Evolutionary conservation across 2,113 vertebrate genomes (phyloP).

Genomic region (Stomatorhinus ivindoensis): DNA sequence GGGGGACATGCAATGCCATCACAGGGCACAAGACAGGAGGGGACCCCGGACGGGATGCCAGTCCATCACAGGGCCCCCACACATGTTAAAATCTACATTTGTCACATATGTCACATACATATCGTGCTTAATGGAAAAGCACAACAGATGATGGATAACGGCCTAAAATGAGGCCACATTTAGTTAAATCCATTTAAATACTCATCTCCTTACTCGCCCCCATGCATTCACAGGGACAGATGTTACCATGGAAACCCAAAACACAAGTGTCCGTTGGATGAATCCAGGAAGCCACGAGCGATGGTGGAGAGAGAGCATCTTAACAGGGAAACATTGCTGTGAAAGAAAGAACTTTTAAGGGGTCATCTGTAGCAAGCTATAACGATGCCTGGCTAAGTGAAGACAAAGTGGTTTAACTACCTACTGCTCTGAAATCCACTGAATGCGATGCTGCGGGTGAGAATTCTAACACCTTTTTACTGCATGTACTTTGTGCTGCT

Average conservation of each 20-base stretch:
- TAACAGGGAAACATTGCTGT: neutral
- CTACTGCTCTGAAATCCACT: neutral
- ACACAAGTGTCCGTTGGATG: neutral
- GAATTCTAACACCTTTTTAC: neutral
- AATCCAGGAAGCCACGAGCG: neutral
- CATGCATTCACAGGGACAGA: neutral
- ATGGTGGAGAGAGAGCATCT: neutral
- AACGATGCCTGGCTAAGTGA: conserved; percentile 44
- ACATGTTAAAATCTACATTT: neutral
- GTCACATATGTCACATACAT: neutral
- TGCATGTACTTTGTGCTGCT: neutral
- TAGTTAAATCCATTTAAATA: conserved; percentile 11
- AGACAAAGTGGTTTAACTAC: conserved; percentile 37
- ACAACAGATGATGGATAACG: neutral
- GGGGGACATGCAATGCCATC: no score
- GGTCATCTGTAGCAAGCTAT: neutral
- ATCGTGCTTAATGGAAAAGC: neutral
- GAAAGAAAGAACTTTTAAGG: neutral
- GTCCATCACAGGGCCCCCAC: no score
- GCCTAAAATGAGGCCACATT: neutral
- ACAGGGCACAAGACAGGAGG: neutral
- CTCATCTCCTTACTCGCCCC: neutral
- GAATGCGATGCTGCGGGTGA: neutral
- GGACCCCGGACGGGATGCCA: neutral
- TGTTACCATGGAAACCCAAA: neutral